Evolutionary conservation across 2,797 vertebrate species (phyloP).

Genomic region (Diplodus sargus): DNA sequence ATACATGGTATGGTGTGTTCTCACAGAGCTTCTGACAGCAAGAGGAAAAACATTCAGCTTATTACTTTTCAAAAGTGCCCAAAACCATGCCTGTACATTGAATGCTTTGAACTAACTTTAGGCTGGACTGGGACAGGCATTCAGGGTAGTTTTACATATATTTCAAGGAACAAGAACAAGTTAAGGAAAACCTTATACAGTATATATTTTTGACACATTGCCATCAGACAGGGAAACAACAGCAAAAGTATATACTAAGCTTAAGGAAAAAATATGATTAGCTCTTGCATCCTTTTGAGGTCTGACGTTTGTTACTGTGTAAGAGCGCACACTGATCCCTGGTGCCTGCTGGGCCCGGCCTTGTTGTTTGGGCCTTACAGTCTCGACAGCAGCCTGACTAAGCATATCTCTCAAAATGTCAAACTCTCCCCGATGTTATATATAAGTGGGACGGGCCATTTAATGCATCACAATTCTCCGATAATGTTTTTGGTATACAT

Average conservation of each 20-base stretch:
- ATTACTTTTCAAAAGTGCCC: too few relatives aligned
- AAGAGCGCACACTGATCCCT: background rate
- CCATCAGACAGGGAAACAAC: background rate
- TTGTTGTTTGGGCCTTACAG: background rate
- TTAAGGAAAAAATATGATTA: background rate
- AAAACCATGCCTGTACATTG: too few relatives aligned
- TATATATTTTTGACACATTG: background rate
- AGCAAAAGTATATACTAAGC: background rate
- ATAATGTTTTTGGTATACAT: slow-evolving; percentile 8
- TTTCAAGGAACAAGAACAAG: too few relatives aligned
- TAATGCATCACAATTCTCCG: background rate
- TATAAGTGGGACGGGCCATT: background rate
- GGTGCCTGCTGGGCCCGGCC: background rate
- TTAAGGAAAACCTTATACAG: too few relatives aligned
- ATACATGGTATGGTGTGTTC: too few relatives aligned
- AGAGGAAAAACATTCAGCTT: too few relatives aligned
- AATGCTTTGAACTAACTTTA: too few relatives aligned
- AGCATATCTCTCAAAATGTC: background rate
- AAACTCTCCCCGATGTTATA: background rate
- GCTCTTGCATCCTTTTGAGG: background rate
- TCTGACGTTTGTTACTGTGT: background rate
- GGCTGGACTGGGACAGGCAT: too few relatives aligned
- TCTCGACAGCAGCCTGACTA: background rate
- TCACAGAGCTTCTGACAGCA: too few relatives aligned
- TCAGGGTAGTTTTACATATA: too few relatives aligned